Base-by-base conservation (phyloP, 2,113 vertebrate species). In the Sisor rabdophorus region DNA sequence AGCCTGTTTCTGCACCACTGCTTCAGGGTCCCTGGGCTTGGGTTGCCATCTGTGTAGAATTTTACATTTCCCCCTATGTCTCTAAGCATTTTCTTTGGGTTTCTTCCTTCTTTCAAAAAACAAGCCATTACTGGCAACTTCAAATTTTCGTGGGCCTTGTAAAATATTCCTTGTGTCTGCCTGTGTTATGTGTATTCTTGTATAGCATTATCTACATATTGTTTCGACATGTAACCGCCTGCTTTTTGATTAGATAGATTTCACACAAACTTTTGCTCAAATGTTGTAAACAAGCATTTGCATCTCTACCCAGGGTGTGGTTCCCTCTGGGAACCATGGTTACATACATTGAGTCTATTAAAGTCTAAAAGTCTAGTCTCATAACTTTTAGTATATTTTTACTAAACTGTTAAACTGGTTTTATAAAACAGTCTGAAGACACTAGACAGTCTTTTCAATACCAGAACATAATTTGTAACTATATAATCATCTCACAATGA, bases 351-450 rank as follows among this genome's bases (percentile, higher is more conserved):
- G 32, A 75, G 71, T 68, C 36, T 60, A 40, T 26, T 56, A 15
- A 79, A 22, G 36, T 20, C 24, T n/a, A 20, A 63, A 1, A 22
- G 55, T 32, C 30, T 64, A 44, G 63, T 47, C n/a, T 47, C 13
- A 65, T 40, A 65, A 24, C 47, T 65, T 40, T 40, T 40, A 47
- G 36, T 22, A 12, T 53, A 4, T 12, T 53, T 16, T 24, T 16
- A 71, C 56, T 81, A 74, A 70, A 36, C 15, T 70, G 48, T 64
- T 69, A 10, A 70, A 17, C 50, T 60, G 61, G 48, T 61, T 53
- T 81, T 54, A 56, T 83, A 75, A 73, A 65, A 55, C 13, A 65
- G 32, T 52, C 19, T 67, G 22, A 61, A n/a, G n/a, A n/a, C n/a
- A n/a, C n/a, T n/a, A n/a, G n/a, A n/a, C n/a, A n/a, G n/a, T n/a